phyloP scores from a whole-genome alignment of 2,113 vertebrate species.

The Eurystomus gularis region DNA sequence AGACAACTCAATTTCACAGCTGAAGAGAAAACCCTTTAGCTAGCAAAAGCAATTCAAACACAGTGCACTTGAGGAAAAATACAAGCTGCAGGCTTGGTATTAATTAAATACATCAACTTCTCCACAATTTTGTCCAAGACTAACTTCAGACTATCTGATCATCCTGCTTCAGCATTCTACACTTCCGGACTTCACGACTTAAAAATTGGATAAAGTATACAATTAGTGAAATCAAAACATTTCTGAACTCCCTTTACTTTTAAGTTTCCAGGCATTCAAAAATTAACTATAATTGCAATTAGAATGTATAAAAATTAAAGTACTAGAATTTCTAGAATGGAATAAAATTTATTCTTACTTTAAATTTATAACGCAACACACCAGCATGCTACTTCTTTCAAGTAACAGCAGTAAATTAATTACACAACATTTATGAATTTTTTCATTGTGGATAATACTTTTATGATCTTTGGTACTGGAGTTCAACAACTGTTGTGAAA shows the following conservation, averaged over 20 bases:
- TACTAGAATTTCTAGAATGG: not conserved
- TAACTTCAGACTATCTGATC: not conserved
- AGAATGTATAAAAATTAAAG: not conserved
- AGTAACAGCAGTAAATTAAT: not conserved
- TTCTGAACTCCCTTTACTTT: not conserved
- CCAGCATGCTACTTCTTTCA: not conserved
- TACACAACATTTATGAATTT: not conserved
- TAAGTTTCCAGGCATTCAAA: not conserved
- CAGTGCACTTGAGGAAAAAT: not conserved
- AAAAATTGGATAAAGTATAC: not conserved
- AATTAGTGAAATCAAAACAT: not conserved
- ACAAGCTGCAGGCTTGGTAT: not conserved
- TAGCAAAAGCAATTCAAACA: not conserved
- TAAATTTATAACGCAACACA: not conserved
- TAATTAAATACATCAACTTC: not conserved
- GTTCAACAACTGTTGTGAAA: not conserved
- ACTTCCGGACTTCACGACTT: not conserved
- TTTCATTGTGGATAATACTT: not conserved
- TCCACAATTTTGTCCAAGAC: not conserved
- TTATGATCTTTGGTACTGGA: not conserved
- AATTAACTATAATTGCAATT: not conserved
- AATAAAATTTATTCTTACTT: not conserved
- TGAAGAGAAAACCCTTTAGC: not conserved
- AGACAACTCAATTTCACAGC: not conserved
- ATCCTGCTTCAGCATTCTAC: not conserved